Evolutionary conservation across 2,113 vertebrate genomes (phyloP).

Genomic region (Papio anubis): DNA sequence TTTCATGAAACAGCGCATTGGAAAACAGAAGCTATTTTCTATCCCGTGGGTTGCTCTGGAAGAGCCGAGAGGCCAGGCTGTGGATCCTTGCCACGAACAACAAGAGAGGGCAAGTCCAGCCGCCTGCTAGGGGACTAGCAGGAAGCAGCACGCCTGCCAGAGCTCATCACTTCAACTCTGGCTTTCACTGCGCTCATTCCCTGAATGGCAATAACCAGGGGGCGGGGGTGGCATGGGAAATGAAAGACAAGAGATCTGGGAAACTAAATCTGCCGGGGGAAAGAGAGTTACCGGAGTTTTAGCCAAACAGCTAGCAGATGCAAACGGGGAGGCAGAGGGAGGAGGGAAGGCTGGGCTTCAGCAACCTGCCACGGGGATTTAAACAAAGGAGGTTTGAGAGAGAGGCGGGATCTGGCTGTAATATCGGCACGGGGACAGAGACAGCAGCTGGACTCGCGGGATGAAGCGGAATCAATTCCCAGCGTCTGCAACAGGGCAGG

Average conservation of each 20-base stretch:
- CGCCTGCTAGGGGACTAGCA: neutral
- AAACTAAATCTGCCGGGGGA: neutral
- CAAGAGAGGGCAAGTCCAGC: neutral
- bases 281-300: neutral
- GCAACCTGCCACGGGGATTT: constrained; percentile 58
- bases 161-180: neutral
- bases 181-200: neutral
- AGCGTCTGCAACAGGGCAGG: accelerated
- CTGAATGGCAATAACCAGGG: neutral
- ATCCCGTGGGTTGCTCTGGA: neutral
- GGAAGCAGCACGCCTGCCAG: neutral
- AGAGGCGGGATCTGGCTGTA: constrained; percentile 28
- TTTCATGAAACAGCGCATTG: neutral
- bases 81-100: neutral
- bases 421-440: neutral
- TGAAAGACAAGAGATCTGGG: neutral
- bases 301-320: neutral
- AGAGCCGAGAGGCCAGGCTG: neutral
- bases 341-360: constrained; percentile 16
- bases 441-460: neutral
- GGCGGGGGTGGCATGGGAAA: neutral
- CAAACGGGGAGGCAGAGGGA: neutral
- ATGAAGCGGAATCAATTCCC: accelerated
- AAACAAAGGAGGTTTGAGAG: constrained; percentile 67
- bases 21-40: neutral